These are phyloP conservation scores for Hylaeus volcanicus DNA, from an alignment of 1,140 invertebrate genomes.

Conservation along the genomic window DNA sequence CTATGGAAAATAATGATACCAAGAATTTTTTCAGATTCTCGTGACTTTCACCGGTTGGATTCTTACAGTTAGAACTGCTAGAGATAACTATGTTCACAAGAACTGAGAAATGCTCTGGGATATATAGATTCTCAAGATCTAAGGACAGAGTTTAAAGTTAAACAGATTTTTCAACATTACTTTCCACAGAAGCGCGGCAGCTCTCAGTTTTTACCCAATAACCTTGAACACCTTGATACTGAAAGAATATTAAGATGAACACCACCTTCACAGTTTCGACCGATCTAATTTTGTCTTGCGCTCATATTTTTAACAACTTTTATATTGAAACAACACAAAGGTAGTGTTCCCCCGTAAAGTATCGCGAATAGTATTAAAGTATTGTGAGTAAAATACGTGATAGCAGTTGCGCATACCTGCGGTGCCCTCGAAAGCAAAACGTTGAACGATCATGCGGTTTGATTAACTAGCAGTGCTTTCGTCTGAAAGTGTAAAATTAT, in stretches of 20 bases:
- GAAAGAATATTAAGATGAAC: neutral
- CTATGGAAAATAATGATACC: too few relatives aligned
- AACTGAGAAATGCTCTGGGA: too few relatives aligned
- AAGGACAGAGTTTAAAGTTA: too few relatives aligned
- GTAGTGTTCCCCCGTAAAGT: neutral
- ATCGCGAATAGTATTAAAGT: neutral
- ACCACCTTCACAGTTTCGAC: too few relatives aligned
- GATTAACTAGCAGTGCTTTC: constrained; percentile 49
- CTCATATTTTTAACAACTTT: too few relatives aligned
- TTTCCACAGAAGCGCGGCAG: neutral
- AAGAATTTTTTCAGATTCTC: neutral
- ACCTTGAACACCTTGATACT: neutral
- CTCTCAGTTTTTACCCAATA: neutral
- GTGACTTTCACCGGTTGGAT: neutral
- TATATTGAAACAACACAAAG: too few relatives aligned
- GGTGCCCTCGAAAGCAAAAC: constrained; percentile 33
- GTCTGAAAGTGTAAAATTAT: constrained; percentile 30
- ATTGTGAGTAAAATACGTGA: constrained; percentile 10
- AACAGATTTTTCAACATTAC: neutral
- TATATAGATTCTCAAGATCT: too few relatives aligned
- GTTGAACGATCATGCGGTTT: constrained; percentile 49
- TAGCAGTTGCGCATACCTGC: constrained; percentile 14
- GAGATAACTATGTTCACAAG: too few relatives aligned
- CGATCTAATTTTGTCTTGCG: too few relatives aligned
- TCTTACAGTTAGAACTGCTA: too few relatives aligned